phyloP scores from a whole-genome alignment of 2,113 vertebrate species.

The Pelecanus crispus region DNA sequence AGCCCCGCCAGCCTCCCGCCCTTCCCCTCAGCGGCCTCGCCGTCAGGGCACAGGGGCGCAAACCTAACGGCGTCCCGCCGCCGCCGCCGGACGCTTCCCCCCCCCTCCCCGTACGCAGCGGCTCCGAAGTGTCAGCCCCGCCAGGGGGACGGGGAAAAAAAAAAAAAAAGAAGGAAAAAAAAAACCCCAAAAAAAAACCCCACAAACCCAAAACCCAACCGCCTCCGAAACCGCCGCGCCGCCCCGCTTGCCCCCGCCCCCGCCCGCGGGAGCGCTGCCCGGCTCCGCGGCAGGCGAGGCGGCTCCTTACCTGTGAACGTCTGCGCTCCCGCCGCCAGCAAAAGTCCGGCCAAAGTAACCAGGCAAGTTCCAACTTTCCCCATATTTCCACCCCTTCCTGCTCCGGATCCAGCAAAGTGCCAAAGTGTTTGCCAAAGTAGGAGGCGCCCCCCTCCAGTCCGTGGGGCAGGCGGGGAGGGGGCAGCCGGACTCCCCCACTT shows the following conservation, averaged over 20 bases:
- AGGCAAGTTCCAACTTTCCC: constrained; percentile 73
- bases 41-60: neutral
- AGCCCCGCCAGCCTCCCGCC: neutral
- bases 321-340: constrained; percentile 66
- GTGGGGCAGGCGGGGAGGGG: neutral
- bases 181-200: neutral
- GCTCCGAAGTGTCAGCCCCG: neutral
- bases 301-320: constrained; percentile 72
- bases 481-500: neutral
- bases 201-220: neutral
- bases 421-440: constrained; percentile 39
- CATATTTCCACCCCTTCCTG: constrained; percentile 65
- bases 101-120: no score
- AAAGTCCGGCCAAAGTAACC: constrained; percentile 79
- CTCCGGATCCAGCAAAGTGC: constrained; percentile 23
- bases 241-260: neutral
- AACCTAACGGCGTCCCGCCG: neutral
- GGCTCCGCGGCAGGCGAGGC: neutral
- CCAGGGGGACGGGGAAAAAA: neutral
- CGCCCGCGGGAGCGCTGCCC: neutral
- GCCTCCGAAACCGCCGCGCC: neutral
- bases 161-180: rapidly evolving
- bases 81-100: neutral
- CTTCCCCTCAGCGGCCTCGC: neutral
- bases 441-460: neutral